A percentile compares a stretch with the other conserved stretches of the same genome.
Evolutionary conservation across 2,888 invertebrate species (phyloP).

Genomic region (Hirtodrosophila duncani): DNA sequence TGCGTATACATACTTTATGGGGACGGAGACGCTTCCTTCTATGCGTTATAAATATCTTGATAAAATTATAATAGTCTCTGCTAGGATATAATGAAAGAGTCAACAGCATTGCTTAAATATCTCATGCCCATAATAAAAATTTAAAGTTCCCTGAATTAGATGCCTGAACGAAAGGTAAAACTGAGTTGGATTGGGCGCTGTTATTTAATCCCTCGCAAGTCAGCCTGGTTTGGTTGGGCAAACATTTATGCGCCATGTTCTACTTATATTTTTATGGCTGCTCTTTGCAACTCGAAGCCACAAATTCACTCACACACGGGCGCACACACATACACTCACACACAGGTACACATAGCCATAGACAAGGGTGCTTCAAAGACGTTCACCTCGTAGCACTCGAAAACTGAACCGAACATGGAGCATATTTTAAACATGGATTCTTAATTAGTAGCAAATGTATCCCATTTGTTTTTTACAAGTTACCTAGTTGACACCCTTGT

Average conservation of each 20-base stretch:
- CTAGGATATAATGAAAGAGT: too few relatives aligned
- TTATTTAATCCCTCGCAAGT: conserved; percentile 47
- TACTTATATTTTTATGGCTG: conserved; percentile 70
- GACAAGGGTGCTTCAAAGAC: background rate
- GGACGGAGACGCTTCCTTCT: too few relatives aligned
- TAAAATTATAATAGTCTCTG: too few relatives aligned
- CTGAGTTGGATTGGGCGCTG: conserved; percentile 44
- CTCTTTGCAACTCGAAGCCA: conserved; percentile 56
- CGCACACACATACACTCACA: conserved; percentile 10
- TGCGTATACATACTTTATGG: too few relatives aligned
- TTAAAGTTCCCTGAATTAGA: conserved; percentile 4
- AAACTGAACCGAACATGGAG: conserved; percentile 35
- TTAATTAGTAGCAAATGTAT: conserved; percentile 75
- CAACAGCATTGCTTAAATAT: too few relatives aligned
- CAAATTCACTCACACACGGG: conserved; percentile 26
- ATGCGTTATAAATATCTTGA: too few relatives aligned
- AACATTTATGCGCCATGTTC: conserved; percentile 72
- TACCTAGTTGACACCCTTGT: conserved; percentile 55
- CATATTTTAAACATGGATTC: conserved; percentile 75
- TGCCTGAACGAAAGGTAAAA: conserved; percentile 20
- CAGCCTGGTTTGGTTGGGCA: conserved; percentile 24
- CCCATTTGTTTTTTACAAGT: conserved; percentile 55
- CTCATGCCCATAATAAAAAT: too few relatives aligned
- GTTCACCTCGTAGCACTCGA: conserved; percentile 23
- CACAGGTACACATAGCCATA: background rate